A percentile compares a stretch with the other conserved stretches of the same genome.
These are phyloP conservation scores for Cnemophilus loriae DNA, from an alignment of 2,113 vertebrate genomes.

Conservation along the genomic window DNA sequence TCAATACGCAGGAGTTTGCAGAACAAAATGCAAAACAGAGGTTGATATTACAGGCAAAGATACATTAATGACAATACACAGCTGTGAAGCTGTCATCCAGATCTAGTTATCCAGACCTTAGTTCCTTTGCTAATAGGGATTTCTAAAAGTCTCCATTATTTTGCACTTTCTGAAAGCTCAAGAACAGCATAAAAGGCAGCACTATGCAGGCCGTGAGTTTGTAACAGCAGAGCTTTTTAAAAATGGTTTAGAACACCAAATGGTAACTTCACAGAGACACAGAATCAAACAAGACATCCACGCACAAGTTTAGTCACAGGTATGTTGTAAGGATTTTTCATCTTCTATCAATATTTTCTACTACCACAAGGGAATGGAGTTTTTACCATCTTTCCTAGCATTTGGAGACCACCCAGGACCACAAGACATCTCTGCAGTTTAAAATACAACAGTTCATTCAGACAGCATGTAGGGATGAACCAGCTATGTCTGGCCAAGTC, in stretches of 20 bases:
- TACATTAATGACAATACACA: not conserved
- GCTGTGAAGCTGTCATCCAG: not conserved
- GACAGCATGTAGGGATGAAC: not conserved
- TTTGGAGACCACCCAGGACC: not conserved
- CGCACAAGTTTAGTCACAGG: not conserved
- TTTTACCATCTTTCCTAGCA: not conserved
- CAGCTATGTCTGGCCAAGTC: not conserved
- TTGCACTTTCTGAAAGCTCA: not conserved
- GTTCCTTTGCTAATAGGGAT: not conserved
- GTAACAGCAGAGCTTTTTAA: not conserved
- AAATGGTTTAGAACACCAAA: not conserved
- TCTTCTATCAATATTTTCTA: not conserved
- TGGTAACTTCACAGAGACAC: not conserved
- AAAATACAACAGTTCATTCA: not conserved
- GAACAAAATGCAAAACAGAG: not conserved
- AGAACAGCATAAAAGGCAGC: not conserved
- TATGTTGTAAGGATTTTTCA: not conserved
- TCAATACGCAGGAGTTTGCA: not conserved
- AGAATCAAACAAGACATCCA: not conserved
- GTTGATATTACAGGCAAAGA: not conserved
- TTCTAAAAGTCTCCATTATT: not conserved
- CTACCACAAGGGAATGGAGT: not conserved
- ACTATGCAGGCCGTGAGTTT: not conserved
- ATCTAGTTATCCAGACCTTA: not conserved
- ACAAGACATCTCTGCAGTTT: not conserved